Evolutionary conservation across 2,797 vertebrate species (phyloP), one percentile per base, ranked within the genome.

Genomic region (Fistularia commersonii): DNA sequence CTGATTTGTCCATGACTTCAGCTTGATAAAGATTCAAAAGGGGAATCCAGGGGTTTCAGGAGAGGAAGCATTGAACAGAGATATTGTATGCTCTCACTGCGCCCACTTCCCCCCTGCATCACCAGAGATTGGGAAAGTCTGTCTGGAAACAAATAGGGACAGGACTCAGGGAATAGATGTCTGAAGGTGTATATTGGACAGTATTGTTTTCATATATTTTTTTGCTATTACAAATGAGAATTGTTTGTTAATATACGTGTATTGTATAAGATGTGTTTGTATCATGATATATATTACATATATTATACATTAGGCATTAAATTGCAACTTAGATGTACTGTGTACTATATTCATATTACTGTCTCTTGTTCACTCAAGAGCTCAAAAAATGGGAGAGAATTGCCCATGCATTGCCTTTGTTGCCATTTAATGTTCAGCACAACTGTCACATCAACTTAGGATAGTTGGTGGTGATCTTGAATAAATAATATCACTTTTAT

Each of bases 81-180:
- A 72, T 64, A 69, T 48, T 54, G 49, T 41, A 61, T 64, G 63
- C 74, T 72, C 61, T 57, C 6, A 12, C 59, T 50, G 61, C 56
- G 67, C 69, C 57, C 61, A 56, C 68, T 61, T 59, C 74, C 75
- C 49, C 74, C 70, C 72, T 61, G 59, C 68, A 78, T 70, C 61
- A 32, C 49, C 41, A 47, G 60, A 72, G 72, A 74, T 72, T 72
- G 61, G 69, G 61, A 80, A 79, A 77, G 60, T 50, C 68, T 69
- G 23, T 23, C 23, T 23, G 64, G 85, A 83, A 85, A 83, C 79
- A 86, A 86, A 82, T 80, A 82, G 77, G 76, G 69, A 76, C 62
- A 80, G 51, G 41, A 64, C 70, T 80, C 84, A 40, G 43, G 80
- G 81, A 79, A 82, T 64, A 75, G 49, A 65, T 48, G 56, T 69